phyloP scores from a whole-genome alignment of 2,113 vertebrate species.

The Macquaria australasica region DNA sequence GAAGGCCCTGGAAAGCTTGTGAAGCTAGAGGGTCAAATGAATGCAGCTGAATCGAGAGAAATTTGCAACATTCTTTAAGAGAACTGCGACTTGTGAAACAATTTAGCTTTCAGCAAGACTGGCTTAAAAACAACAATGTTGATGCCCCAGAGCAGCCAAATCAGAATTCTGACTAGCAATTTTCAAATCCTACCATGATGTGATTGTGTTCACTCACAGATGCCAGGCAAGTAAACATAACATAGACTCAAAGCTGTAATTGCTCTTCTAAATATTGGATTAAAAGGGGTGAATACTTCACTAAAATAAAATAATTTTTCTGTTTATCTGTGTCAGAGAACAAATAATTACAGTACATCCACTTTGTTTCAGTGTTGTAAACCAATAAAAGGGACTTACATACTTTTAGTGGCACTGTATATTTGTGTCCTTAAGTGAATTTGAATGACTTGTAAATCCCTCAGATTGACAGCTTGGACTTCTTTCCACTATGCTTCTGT shows the following conservation, averaged over 20 bases:
- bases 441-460: constrained; percentile 5
- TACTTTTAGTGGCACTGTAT: neutral
- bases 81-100: neutral
- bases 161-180: neutral
- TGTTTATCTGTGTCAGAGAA: constrained; percentile 1
- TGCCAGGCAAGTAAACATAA: neutral
- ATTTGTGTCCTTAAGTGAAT: neutral
- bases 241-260: neutral
- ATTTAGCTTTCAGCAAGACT: constrained; percentile 5
- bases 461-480: constrained; percentile 41
- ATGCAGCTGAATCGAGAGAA: neutral
- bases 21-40: constrained; percentile 1
- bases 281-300: neutral
- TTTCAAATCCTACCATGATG: no score
- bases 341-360: neutral
- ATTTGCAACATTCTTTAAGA: neutral
- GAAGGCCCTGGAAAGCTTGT: neutral
- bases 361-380: constrained; percentile 11
- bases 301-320: neutral
- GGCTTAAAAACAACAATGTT: neutral
- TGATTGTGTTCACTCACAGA: neutral
- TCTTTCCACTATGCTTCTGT: constrained; percentile 2
- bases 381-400: neutral
- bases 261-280: neutral
- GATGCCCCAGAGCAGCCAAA: neutral